Evolutionary conservation across 2,113 vertebrate species (phyloP), one percentile per base, ranked within the genome.

Genomic region (Isurus oxyrinchus): DNA sequence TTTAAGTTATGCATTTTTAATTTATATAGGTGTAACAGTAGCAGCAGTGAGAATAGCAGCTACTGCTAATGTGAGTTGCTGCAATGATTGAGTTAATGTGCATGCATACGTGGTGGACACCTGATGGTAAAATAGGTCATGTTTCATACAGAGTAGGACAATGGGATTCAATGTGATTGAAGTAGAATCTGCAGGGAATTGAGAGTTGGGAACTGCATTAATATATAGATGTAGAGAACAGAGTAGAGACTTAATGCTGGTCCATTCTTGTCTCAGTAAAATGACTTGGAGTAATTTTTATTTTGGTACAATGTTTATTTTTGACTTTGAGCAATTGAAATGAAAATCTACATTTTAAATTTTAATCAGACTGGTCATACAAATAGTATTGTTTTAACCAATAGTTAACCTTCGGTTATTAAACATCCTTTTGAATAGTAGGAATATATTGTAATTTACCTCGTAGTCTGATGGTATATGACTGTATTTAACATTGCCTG

Each of bases 61-160:
- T 6, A 61, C 13, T 35, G 31, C 57, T 23, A 87, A 59, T 55
- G 55, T 21, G 31, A 35, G 49, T 19, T 61, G 55, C 55, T 59
- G 23, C 88, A 59, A 8, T 66, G 35, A 63, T 63, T 94, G 55
- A n/a, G 40, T 94, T 63, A 23, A 35, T 63, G n/a, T 61, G 88
- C 55, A 35, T 59, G 27, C 13, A 11, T 91, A 31, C n/a, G 5
- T 84, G 81, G 19, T 44, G 35, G 57, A 93, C 57, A 61, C n/a
- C 31, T 91, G 88, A 61, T 93, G 57, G 57, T 59, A 93, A 93
- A 93, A 93, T 40, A 93, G 88, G 88, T 93, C 55, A 61, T 14
- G 57, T 59, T 93, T 93, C 35, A 5, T 35, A n/a, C 31, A 93
- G 57, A 93, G 31, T 35, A 93, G 55, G 31, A n/a, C 88, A n/a